Evolutionary conservation across 2,888 invertebrate species (phyloP).

Genomic region (Oligia fasciuncula): DNA sequence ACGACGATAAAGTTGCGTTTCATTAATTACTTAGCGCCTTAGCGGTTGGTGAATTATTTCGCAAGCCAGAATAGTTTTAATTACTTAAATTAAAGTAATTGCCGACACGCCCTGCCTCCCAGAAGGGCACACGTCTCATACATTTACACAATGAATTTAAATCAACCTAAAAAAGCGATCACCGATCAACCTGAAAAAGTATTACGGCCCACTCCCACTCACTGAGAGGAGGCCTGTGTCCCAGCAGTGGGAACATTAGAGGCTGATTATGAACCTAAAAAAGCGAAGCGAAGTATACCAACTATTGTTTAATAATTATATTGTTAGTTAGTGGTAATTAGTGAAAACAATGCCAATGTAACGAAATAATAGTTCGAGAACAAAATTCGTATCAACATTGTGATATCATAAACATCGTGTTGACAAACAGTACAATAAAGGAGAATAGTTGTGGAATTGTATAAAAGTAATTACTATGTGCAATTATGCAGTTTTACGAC

Average conservation of each 20-base stretch:
- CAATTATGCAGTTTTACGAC: conserved; percentile 43
- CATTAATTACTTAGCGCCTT: not conserved
- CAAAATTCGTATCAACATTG: conserved; percentile 41
- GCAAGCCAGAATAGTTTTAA: conserved; percentile 19
- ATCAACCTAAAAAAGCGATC: conserved; percentile 10
- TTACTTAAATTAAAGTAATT: conserved; percentile 25
- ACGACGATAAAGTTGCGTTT: not conserved
- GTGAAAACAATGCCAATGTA: conserved; percentile 39
- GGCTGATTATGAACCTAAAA: no score
- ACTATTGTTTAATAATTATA: conserved; percentile 30
- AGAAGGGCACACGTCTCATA: conserved; percentile 23
- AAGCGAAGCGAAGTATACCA: conserved; percentile 36
- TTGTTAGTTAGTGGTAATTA: conserved; percentile 5
- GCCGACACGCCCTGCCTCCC: conserved; percentile 27
- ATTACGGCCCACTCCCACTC: no score
- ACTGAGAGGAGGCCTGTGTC: no score
- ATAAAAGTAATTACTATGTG: conserved; percentile 51
- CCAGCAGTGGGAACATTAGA: no score
- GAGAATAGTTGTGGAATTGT: conserved; percentile 26
- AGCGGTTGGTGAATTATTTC: not conserved
- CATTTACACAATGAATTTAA: conserved; percentile 22
- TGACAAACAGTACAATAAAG: conserved; percentile 32
- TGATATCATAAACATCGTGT: conserved; percentile 29
- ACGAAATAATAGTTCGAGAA: conserved; percentile 26
- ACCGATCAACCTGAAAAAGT: no score